phyloP scores from a whole-genome alignment of 2,797 vertebrate genomes.

The Coendou prehensilis region DNA sequence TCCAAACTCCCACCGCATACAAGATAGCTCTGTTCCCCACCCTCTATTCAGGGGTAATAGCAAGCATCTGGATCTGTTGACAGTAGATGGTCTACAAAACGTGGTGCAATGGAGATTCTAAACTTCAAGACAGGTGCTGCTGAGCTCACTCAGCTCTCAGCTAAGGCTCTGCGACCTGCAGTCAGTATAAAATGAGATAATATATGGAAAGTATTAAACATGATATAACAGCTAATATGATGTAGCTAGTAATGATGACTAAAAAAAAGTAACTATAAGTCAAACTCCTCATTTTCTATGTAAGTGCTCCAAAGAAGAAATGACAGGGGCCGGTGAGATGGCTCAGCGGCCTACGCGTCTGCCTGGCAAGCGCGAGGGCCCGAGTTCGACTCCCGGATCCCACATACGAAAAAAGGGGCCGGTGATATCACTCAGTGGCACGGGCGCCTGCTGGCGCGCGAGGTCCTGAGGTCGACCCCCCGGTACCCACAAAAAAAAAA shows the following conservation, averaged over 20 bases:
- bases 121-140: background rate
- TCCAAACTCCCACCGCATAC: background rate
- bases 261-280: conserved; percentile 7
- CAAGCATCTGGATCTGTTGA: background rate
- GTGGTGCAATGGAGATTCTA: background rate
- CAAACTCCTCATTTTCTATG: conserved; percentile 21
- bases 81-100: background rate
- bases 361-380: no score
- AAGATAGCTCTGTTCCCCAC: background rate
- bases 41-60: background rate
- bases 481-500: no score
- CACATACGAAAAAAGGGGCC: no score
- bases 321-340: no score
- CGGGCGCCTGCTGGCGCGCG: no score
- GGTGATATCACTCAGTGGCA: no score
- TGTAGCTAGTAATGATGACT: background rate
- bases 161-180: background rate
- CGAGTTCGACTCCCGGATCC: no score
- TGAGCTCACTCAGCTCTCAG: background rate
- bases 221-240: background rate
- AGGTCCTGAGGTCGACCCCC: no score
- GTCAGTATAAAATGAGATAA: conserved; percentile 1
- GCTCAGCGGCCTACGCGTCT: no score
- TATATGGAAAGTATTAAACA: background rate
- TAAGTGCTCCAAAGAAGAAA: conserved; percentile 33